phyloP scores from a whole-genome alignment of 1,140 invertebrate species.

The Hypothenemus hampei region DNA sequence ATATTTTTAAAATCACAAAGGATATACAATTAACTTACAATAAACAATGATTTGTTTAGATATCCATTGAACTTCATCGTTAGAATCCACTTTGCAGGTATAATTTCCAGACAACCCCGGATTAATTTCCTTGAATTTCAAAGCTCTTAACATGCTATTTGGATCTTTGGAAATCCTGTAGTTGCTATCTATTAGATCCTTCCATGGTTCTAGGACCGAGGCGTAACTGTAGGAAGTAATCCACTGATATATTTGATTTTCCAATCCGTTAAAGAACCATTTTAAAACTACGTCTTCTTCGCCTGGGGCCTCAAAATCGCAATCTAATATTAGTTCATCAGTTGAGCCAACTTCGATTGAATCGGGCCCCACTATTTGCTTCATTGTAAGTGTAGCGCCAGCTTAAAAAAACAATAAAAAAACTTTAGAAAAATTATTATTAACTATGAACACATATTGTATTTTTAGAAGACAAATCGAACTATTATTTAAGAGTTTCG shows the following conservation, averaged over 20 bases:
- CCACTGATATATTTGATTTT: conserved; percentile 39
- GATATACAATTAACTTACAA: conserved; percentile 35
- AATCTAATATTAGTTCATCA: conserved; percentile 33
- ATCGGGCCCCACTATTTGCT: conserved; percentile 30
- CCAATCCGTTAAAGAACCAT: conserved; percentile 37
- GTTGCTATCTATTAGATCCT: conserved; percentile 30
- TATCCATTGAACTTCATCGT: conserved; percentile 18
- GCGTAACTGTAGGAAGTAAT: conserved; percentile 15
- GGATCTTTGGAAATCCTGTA: conserved; percentile 31
- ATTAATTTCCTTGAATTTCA: conserved; percentile 32
- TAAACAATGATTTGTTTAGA: conserved; percentile 38
- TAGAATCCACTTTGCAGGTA: conserved; percentile 36
- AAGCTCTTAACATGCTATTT: conserved; percentile 31
- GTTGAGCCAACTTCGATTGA: conserved; percentile 25
- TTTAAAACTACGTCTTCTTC: conserved; percentile 33
- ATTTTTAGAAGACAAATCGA: no score
- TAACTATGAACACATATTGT: no score
- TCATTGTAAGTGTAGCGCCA: conserved; percentile 32
- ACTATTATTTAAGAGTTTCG: no score
- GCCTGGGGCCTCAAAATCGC: conserved; percentile 31
- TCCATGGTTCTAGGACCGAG: conserved; percentile 24
- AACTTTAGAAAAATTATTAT: no score
- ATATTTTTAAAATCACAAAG: no score
- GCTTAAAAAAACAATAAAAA: conserved; percentile 35
- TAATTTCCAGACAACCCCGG: conserved; percentile 36